Conservation (phyloP, 1,140 invertebrate species). For the Scylla paramamosain region DNA sequence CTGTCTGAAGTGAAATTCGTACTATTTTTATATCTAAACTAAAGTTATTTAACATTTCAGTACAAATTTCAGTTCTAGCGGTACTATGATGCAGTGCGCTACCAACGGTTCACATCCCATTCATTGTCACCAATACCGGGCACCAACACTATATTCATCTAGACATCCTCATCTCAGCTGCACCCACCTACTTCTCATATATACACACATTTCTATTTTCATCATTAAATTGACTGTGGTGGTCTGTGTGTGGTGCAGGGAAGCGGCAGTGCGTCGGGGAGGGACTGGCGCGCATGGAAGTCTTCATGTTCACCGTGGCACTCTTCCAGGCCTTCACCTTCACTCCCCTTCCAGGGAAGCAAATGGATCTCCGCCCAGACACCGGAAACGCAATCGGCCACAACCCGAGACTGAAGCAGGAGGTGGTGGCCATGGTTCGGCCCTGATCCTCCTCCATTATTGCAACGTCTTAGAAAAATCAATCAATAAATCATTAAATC, state of each 20-base stretch:
- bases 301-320: conserved; percentile 40
- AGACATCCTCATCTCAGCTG: too few species aligned
- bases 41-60: too few species aligned
- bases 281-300: conserved; percentile 45
- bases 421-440: background rate
- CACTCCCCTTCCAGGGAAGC: background rate
- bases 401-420: background rate
- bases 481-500: too few species aligned
- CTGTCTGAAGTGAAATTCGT: too few species aligned
- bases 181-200: background rate
- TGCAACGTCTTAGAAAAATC: too few species aligned
- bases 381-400: background rate
- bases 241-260: background rate
- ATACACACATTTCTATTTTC: background rate
- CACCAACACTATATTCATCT: too few species aligned
- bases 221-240: background rate
- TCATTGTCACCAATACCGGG: too few species aligned
- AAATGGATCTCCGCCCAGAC: background rate
- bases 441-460: background rate
- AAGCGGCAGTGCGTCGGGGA: conserved; percentile 43
- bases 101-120: too few species aligned
- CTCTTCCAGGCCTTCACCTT: conserved; percentile 42
- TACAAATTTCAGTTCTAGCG: too few species aligned
- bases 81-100: too few species aligned
- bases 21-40: too few species aligned